phyloP scores from a whole-genome alignment of 2,797 vertebrate genomes.

The Netta rufina region DNA sequence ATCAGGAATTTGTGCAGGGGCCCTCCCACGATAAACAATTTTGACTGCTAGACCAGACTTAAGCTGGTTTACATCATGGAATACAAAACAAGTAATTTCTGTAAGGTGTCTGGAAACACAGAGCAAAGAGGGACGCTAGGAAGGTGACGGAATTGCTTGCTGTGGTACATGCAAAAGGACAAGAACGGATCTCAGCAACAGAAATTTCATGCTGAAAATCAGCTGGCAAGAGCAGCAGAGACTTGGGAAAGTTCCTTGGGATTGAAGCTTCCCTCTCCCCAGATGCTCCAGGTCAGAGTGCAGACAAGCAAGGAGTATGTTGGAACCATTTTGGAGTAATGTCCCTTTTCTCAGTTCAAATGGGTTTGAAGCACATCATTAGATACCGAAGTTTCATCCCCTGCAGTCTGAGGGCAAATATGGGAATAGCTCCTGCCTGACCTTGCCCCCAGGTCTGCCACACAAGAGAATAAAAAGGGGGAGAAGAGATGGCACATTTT shows the following conservation, averaged over 20 bases:
- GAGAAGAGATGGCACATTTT: neutral
- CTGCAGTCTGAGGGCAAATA: neutral
- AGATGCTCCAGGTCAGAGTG: neutral
- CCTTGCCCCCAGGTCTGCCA: neutral
- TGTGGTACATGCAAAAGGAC: neutral
- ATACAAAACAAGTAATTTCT: too few species aligned
- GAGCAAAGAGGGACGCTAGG: neutral
- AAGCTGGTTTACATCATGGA: too few species aligned
- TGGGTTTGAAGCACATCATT: neutral
- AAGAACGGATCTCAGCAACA: neutral
- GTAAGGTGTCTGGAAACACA: neutral
- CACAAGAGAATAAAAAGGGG: neutral
- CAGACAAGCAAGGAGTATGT: neutral
- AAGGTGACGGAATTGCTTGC: neutral
- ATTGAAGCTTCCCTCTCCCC: neutral
- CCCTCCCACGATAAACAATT: neutral
- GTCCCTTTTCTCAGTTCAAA: neutral
- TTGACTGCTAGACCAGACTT: neutral
- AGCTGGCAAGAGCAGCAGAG: neutral
- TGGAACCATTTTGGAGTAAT: neutral
- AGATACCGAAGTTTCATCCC: neutral
- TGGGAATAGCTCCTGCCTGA: neutral
- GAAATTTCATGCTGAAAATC: neutral
- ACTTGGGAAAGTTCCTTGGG: neutral
- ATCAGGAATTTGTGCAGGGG: neutral